Percentiles rank a stretch among this genome's conserved stretches.
Conservation (phyloP, 2,113 vertebrate genomes). For the Mesoclemmys tuberculata region DNA sequence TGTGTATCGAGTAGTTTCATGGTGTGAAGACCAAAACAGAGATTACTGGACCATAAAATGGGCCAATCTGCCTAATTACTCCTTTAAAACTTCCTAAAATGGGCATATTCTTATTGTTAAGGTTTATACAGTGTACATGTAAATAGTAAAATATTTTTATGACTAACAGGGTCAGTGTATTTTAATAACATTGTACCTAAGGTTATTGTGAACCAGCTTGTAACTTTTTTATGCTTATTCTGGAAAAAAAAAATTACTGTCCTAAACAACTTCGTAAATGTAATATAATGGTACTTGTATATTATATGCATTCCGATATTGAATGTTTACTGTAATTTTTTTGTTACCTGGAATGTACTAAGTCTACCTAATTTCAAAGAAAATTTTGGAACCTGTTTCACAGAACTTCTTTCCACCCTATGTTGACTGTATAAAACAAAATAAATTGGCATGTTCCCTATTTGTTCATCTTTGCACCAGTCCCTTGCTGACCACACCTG, state of each 20-base stretch:
- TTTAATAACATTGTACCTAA: conserved; percentile 89
- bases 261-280: conserved; percentile 75
- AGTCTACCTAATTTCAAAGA: conserved; percentile 62
- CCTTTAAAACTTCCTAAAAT: conserved; percentile 71
- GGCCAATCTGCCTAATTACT: conserved; percentile 70
- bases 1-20: conserved; percentile 57
- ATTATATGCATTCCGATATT: conserved; percentile 78
- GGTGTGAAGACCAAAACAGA: conserved; percentile 81
- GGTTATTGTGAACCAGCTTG: conserved; percentile 78
- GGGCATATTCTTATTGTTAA: conserved; percentile 76
- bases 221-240: conserved; percentile 80
- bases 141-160: conserved; percentile 96
- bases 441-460: neutral
- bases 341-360: conserved; percentile 66
- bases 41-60: conserved; percentile 61
- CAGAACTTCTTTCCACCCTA: conserved; percentile 23
- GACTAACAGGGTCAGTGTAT: conserved; percentile 87
- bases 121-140: conserved; percentile 86
- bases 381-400: conserved; percentile 65
- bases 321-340: conserved; percentile 79
- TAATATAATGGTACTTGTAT: conserved; percentile 69
- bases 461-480: neutral
- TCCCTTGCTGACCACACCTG: conserved; percentile 1
- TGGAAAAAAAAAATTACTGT: conserved; percentile 61
- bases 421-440: neutral